A percentile compares a stretch with the other conserved stretches of the same genome.
These are phyloP conservation scores for Tachina grossa DNA, from an alignment of 2,888 invertebrate species.

Conservation along the genomic window DNA sequence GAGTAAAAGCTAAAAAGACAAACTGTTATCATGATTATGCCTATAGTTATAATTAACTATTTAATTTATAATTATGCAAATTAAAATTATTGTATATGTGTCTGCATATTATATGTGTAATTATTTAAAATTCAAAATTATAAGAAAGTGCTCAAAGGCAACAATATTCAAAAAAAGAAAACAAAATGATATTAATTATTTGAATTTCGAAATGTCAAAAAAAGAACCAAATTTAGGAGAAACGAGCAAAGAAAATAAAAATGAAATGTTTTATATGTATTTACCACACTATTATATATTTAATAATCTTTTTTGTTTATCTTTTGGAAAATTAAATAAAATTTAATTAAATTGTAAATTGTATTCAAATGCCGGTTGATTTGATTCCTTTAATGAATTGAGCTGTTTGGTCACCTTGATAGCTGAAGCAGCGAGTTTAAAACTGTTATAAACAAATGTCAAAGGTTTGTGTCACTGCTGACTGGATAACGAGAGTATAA, in stretches of 20 bases:
- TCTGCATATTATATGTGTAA: slow-evolving; percentile 32
- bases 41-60: slow-evolving; percentile 6
- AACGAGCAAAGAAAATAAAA: slow-evolving; percentile 17
- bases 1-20: background rate
- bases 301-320: slow-evolving; percentile 52
- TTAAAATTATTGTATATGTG: slow-evolving; percentile 30
- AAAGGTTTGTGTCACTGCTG: slow-evolving; percentile 2
- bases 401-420: background rate
- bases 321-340: slow-evolving; percentile 44
- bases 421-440: background rate
- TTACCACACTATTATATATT: slow-evolving; percentile 53
- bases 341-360: slow-evolving; percentile 14
- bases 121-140: slow-evolving; percentile 21
- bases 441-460: background rate
- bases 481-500: background rate
- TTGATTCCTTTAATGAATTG: background rate
- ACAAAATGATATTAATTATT: background rate
- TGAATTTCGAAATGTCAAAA: slow-evolving; percentile 35
- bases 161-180: background rate
- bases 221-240: slow-evolving; percentile 9
- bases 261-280: slow-evolving; percentile 62
- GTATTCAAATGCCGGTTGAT: background rate
- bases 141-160: background rate
- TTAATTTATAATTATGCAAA: slow-evolving; percentile 13
- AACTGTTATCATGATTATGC: background rate